Conservation (phyloP, 2,888 invertebrate genomes). For the Gonocerus acuteangulatus region DNA sequence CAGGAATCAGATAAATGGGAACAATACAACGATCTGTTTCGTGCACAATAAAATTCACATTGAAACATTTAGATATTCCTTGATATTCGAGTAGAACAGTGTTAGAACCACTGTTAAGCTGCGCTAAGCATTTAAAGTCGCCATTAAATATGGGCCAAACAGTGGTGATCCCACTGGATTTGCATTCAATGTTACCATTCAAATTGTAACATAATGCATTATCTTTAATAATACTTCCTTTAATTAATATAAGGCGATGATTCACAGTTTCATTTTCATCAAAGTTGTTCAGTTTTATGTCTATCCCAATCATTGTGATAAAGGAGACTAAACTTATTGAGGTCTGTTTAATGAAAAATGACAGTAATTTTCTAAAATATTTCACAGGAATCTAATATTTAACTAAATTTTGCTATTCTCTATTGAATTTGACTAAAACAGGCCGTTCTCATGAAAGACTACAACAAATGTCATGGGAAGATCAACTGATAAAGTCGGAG, state of each 20-base stretch:
- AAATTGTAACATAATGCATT: slow-evolving; percentile 44
- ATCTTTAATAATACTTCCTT: slow-evolving; percentile 49
- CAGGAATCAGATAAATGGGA: slow-evolving; percentile 69
- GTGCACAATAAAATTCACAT: slow-evolving; percentile 30
- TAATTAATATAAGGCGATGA: slow-evolving; percentile 55
- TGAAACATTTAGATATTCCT: slow-evolving; percentile 37
- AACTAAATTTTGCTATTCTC: no score
- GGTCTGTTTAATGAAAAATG: no score
- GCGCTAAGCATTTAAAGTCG: slow-evolving; percentile 61
- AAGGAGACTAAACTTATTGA: no score
- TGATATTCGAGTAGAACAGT: slow-evolving; percentile 53
- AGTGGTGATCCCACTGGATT: slow-evolving; percentile 39
- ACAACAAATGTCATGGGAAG: no score
- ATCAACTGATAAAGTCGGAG: no score
- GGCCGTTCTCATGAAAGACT: no score
- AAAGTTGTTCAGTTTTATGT: slow-evolving; percentile 16
- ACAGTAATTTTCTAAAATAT: no score
- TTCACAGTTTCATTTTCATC: slow-evolving; percentile 47
- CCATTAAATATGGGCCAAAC: slow-evolving; percentile 58
- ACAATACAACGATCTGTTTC: slow-evolving; percentile 44
- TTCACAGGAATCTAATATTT: no score
- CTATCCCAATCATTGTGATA: background rate
- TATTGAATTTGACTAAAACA: no score
- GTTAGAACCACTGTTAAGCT: slow-evolving; percentile 58
- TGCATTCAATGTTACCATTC: slow-evolving; percentile 43